Percentiles rank a stretch among this genome's conserved stretches.
These are phyloP conservation scores for Pteromalus puparum DNA, from an alignment of 1,140 invertebrate genomes.

Conservation along the genomic window DNA sequence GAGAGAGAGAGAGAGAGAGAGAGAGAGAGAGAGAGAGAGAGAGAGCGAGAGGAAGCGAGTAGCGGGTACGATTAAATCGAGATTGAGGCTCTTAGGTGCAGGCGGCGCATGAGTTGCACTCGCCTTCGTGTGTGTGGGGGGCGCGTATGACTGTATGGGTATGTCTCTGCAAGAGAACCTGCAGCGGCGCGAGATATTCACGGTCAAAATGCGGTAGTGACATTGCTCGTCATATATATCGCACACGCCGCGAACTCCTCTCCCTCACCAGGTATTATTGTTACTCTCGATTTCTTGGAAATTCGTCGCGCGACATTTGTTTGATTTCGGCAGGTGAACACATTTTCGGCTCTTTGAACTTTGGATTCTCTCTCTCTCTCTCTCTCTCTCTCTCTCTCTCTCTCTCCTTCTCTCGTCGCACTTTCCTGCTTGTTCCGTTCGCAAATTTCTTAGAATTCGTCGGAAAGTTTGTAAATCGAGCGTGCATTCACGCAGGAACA, in stretches of 20 bases:
- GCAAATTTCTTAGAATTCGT: slow-evolving; percentile 44
- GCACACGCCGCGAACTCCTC: slow-evolving; percentile 51
- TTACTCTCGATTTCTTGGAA: slow-evolving; percentile 56
- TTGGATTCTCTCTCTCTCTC: neutral
- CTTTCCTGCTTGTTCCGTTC: slow-evolving; percentile 20
- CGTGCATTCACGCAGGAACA: slow-evolving; percentile 27
- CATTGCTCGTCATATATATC: slow-evolving; percentile 47
- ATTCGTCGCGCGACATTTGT: slow-evolving; percentile 34
- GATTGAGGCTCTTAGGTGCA: slow-evolving; percentile 52
- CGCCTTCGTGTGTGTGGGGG: neutral
- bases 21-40: slow-evolving; percentile 35
- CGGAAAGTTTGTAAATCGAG: slow-evolving; percentile 49
- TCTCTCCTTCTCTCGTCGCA: slow-evolving; percentile 10
- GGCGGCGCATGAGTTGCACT: slow-evolving; percentile 42
- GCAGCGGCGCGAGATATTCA: slow-evolving; percentile 50
- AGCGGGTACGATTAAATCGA: slow-evolving; percentile 57
- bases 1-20: slow-evolving; percentile 35
- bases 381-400: neutral
- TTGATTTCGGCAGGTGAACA: neutral
- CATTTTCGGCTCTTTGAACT: slow-evolving; percentile 19
- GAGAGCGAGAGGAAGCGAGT: slow-evolving; percentile 42
- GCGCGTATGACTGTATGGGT: neutral
- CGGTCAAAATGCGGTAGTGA: slow-evolving; percentile 59
- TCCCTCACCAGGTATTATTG: slow-evolving; percentile 58
- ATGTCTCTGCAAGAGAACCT: neutral